Conservation (phyloP, 1,140 invertebrate species). For the Lucilia cuprina region DNA sequence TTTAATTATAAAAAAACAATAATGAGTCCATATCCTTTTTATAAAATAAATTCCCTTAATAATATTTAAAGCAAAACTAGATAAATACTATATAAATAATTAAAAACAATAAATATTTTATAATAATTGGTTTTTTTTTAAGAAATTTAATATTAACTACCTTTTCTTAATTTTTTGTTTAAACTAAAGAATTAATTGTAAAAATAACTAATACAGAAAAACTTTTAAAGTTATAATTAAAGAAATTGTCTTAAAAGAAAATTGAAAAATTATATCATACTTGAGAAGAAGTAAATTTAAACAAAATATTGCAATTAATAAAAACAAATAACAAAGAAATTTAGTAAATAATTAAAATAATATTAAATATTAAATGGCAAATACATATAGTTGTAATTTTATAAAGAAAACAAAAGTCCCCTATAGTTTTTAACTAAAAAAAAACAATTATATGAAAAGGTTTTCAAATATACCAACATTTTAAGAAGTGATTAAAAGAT, state of each 20-base stretch:
- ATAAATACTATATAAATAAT: neutral
- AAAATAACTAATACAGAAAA: neutral
- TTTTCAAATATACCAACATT: neutral
- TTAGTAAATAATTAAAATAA: neutral
- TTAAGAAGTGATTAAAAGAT: neutral
- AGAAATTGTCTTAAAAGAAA: neutral
- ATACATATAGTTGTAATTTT: neutral
- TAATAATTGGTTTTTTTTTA: neutral
- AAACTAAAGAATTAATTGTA: neutral
- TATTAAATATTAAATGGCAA: neutral
- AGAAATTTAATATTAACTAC: neutral
- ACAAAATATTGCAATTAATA: neutral
- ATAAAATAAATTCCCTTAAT: neutral
- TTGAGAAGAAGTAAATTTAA: neutral
- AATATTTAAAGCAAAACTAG: neutral
- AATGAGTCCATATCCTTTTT: slow-evolving; percentile 32
- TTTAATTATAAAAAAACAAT: slow-evolving; percentile 28
- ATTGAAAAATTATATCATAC: neutral
- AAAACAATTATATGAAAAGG: too few relatives aligned
- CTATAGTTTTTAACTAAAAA: neutral
- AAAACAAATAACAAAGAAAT: neutral
- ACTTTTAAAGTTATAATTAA: neutral
- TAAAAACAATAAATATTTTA: neutral
- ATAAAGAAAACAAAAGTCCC: neutral
- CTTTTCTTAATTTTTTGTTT: neutral